Percentiles rank a stretch among this genome's conserved stretches.
phyloP scores from a whole-genome alignment of 2,888 invertebrate genomes.

The Pandemis cinnamomeana region DNA sequence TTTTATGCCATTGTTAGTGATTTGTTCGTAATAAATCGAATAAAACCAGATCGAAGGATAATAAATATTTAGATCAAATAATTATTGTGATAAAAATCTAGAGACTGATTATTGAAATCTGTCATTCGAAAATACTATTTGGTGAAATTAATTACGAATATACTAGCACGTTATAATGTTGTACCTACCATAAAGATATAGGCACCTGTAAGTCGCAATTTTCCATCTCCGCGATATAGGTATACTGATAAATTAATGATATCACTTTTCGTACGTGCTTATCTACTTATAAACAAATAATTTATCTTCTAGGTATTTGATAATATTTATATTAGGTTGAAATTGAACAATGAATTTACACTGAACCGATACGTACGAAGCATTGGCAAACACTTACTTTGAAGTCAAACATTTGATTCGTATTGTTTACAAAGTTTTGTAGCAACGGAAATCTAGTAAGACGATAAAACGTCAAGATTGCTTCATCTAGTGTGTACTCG shows the following conservation, averaged over 20 bases:
- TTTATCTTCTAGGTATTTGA: conserved; percentile 38
- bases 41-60: no score
- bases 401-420: conserved; percentile 4
- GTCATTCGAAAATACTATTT: no score
- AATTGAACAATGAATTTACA: conserved; percentile 31
- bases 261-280: conserved; percentile 35
- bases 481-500: not conserved
- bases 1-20: not conserved
- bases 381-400: conserved; percentile 20
- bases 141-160: no score
- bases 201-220: conserved; percentile 25
- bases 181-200: not conserved
- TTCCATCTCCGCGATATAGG: conserved; percentile 17
- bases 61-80: no score
- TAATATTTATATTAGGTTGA: conserved; percentile 37
- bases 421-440: not conserved
- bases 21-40: not conserved
- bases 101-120: no score
- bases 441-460: not conserved
- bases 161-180: not conserved
- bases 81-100: no score
- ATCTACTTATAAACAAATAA: conserved; percentile 38
- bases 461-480: conserved; percentile 14
- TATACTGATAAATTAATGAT: conserved; percentile 10
- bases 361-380: not conserved